A percentile compares a stretch with the other conserved stretches of the same genome.
Evolutionary conservation across 1,140 invertebrate genomes (phyloP).

Genomic region (Formica exsecta): DNA sequence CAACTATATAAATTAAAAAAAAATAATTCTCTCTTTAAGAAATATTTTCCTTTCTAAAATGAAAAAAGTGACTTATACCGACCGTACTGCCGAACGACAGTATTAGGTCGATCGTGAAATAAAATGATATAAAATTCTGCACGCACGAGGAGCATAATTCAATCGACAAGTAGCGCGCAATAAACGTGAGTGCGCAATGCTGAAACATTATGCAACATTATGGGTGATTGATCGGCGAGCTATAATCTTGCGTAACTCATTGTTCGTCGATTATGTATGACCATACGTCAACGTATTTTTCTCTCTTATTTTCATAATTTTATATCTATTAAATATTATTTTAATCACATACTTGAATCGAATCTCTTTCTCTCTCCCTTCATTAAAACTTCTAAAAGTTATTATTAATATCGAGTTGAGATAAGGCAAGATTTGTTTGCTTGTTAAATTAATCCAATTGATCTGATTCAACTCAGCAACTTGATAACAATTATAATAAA

Average conservation of each 20-base stretch:
- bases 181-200: conserved; percentile 60
- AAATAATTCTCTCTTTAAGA: neutral
- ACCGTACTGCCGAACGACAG: neutral
- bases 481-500: neutral
- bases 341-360: neutral
- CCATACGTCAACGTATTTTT: neutral
- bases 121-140: conserved; percentile 69
- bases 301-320: neutral
- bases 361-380: neutral
- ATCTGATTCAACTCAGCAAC: neutral
- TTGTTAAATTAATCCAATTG: neutral
- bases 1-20: neutral
- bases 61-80: neutral
- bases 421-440: neutral
- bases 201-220: conserved; percentile 57
- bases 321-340: neutral
- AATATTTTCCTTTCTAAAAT: conserved; percentile 5
- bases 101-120: conserved; percentile 62
- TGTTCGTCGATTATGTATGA: conserved; percentile 3
- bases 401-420: neutral
- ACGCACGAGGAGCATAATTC: conserved; percentile 68
- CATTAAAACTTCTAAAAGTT: no score
- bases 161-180: conserved; percentile 59
- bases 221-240: conserved; percentile 59
- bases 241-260: conserved; percentile 60